Base-by-base conservation (phyloP, 2,888 invertebrate species). In the Dioctria rufipes region DNA sequence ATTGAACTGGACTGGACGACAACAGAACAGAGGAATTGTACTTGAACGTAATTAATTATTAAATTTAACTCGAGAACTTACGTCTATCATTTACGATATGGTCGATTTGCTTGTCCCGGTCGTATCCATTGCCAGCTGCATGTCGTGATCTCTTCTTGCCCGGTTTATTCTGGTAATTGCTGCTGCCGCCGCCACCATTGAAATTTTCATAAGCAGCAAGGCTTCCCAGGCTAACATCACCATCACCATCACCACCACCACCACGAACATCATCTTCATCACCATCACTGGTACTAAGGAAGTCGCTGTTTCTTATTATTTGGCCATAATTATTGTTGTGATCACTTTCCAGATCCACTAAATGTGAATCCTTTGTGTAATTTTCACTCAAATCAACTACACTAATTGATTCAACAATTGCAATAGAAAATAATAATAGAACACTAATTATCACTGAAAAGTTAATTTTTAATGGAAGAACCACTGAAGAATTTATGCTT, bases 11-110 rank as follows among this genome's bases (percentile, higher is more conserved):
- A 25, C 25, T 25, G 25, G 25, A 25, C 25, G 25, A 25, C 25
- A 25, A 25, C 25, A 25, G 25, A 25, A 25, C 25, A 25, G 25
- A 25, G 25, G 25, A 25, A 25, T 25, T 25, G 51, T 54, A 39
- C 54, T 43, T 73, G 73, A 42, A 73, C 73, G 13, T 58, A 60
- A 73, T 73, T 58, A 73, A 73, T 73, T 73, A 73, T 73, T 73
- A n/a, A 73, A 60, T 60, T 73, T 58, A 58, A 73, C 73, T 54
- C 37, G 2, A 25, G 39, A 73, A 73, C 73, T 73, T 73, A 73
- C 73, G 43, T 73, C 73, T 73, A n/a, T 13, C 42, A 39, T 51
- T 73, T 42, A 73, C 40, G 25, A 25, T 25, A 58, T 39, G 58
- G 13, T 39, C 73, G 73, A 60, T 60, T 42, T 58, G 58, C 58